phyloP scores from a whole-genome alignment of 2,797 vertebrate species.

The Crenichthys baileyi region DNA sequence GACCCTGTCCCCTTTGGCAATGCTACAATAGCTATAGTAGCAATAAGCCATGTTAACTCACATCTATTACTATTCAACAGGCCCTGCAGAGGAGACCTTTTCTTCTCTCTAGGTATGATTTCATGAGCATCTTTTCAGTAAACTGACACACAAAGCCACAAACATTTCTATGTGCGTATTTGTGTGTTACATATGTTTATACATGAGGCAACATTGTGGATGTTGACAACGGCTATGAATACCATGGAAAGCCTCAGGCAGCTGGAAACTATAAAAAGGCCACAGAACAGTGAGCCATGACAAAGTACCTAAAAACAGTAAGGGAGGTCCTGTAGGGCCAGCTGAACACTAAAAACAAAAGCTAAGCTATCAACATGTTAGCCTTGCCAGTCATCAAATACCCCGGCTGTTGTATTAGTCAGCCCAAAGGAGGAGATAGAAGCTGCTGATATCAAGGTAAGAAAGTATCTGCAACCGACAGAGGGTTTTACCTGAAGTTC shows the following conservation, averaged over 20 bases:
- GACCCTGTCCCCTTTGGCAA: slow-evolving; percentile 75
- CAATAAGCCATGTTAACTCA: slow-evolving; percentile 76
- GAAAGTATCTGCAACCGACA: not conserved
- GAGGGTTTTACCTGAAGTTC: not conserved
- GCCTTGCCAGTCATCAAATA: not conserved
- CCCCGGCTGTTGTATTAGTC: not conserved
- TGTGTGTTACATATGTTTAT: slow-evolving; percentile 6
- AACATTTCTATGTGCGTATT: slow-evolving; percentile 43
- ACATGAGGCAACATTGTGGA: slow-evolving; percentile 4
- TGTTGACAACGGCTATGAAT: slow-evolving; percentile 8
- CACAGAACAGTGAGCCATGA: not conserved
- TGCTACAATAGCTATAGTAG: slow-evolving; percentile 69
- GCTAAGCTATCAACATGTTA: not conserved
- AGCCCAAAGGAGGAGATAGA: not conserved
- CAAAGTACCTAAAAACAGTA: slow-evolving; percentile 1
- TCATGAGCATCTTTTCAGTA: slow-evolving; percentile 71
- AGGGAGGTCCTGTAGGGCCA: not conserved
- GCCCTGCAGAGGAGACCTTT: slow-evolving; percentile 77
- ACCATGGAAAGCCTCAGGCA: not conserved
- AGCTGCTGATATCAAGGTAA: not conserved
- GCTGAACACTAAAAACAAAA: not conserved
- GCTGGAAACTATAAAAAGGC: not conserved
- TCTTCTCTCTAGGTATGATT: slow-evolving; percentile 77
- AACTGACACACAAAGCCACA: slow-evolving; percentile 69
- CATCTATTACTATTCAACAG: slow-evolving; percentile 80